Base-by-base conservation (phyloP, 1,140 invertebrate genomes). In the Laupala kohalensis region DNA sequence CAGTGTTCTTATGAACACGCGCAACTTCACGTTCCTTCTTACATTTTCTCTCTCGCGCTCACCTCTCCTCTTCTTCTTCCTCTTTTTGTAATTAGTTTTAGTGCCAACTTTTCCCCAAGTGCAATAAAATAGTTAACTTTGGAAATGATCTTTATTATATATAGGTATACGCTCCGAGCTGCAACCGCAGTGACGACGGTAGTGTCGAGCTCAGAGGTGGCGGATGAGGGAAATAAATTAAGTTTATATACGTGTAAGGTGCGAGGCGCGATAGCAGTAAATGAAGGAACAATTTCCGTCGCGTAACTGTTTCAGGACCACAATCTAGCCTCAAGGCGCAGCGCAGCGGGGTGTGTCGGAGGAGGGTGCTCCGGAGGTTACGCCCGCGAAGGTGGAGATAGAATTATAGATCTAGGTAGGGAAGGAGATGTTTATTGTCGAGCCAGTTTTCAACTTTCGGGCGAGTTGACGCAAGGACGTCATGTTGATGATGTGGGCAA, bases 221-320 rank as follows among this genome's bases (percentile, higher is more conserved):
- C 6, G 67, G 67, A 23, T 66, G 65, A n/a, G n/a, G 67, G 67
- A 29, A 68, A 68, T 68, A 68, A 68, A 68, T 68, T 29, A 68
- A 29, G 67, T 68, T 68, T 68, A 68, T 68, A 29, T 68, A 68
- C 67, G 67, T 68, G 67, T 68, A 29, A 68, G 67, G 67, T 27
- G 29, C 27, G 67, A 29, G 27, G 67, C 67, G 28, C 28, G 67
- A 68, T 68, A 68, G 29, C 67, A 29, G 26, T 68, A 68, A 68
- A 30, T 68, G 67, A 68, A 68, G 67, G 67, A 68, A 68, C 67
- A 68, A 68, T 68, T 68, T 68, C 67, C 67, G 67, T 27, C 23
- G 29, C 27, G 28, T 29, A 53, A 53, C 37, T 53, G 37, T 19
- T 53, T 53, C 19, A 19, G 37, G 37, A 19, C n/a, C 37, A 53